A percentile compares a stretch with the other conserved stretches of the same genome.
Evolutionary conservation across 2,797 vertebrate species (phyloP).

Genomic region (Harpagifer antarcticus): DNA sequence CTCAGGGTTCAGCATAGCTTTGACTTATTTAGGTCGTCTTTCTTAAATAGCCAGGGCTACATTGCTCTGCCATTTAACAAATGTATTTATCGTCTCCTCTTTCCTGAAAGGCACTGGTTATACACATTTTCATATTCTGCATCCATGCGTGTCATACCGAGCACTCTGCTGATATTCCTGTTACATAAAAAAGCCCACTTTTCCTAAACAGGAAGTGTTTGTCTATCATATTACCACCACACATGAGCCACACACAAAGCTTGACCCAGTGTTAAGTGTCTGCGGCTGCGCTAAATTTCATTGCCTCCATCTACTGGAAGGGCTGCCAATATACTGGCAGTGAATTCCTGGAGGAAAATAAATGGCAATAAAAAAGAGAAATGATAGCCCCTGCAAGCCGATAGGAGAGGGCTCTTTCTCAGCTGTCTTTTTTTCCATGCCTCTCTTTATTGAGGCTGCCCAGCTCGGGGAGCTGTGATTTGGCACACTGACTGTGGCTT

Average conservation of each 20-base stretch:
- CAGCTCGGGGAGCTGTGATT: constrained; percentile 91
- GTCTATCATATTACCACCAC: constrained; percentile 95
- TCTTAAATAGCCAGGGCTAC: constrained; percentile 35
- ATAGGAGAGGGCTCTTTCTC: constrained; percentile 87
- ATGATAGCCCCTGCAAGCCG: constrained; percentile 92
- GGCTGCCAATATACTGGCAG: constrained; percentile 98
- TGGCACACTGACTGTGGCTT: constrained; percentile 89
- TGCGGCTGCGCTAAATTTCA: constrained; percentile 98
- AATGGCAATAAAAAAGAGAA: constrained; percentile 99
- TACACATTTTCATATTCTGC: constrained; percentile 31
- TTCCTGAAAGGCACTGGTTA: constrained; percentile 32
- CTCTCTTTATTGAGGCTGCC: constrained; percentile 91
- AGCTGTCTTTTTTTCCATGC: constrained; percentile 69
- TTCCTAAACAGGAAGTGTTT: constrained; percentile 90
- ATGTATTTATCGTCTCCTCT: constrained; percentile 1
- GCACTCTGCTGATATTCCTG: constrained; percentile 82
- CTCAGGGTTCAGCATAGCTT: constrained; percentile 33
- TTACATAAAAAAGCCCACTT: constrained; percentile 85
- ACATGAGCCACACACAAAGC: constrained; percentile 90
- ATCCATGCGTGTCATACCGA: constrained; percentile 59
- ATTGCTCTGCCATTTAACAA: constrained; percentile 56
- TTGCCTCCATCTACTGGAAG: constrained; percentile 97
- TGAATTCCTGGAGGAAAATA: constrained; percentile 98
- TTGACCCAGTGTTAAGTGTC: constrained; percentile 98
- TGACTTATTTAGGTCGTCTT: constrained; percentile 60